Evolutionary conservation across 2,113 vertebrate species (phyloP).

Genomic region (Siniperca chuatsi): DNA sequence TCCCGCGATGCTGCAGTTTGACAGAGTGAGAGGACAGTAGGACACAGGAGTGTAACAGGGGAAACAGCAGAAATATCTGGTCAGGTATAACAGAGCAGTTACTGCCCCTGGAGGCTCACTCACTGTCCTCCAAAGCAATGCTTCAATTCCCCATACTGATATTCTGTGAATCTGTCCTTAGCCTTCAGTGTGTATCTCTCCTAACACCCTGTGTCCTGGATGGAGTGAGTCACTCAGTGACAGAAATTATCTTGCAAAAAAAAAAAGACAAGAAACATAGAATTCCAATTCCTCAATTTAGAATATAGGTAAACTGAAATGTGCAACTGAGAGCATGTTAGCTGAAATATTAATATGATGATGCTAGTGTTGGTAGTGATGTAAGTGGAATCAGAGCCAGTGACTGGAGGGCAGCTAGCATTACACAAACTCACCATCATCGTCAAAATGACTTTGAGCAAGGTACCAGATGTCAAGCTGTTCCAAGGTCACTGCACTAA

Average conservation of each 20-base stretch:
- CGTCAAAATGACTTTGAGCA: constrained; percentile 67
- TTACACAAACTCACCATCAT: constrained; percentile 36
- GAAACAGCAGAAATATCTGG: constrained; percentile 41
- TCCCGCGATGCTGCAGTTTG: constrained; percentile 34
- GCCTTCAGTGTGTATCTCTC: constrained; percentile 14
- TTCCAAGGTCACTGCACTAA: constrained; percentile 53
- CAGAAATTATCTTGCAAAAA: constrained; percentile 6
- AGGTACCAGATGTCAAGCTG: constrained; percentile 57
- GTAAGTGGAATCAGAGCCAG: constrained; percentile 21
- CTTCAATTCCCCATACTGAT: constrained; percentile 44
- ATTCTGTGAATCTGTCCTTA: constrained; percentile 34
- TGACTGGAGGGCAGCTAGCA: constrained; percentile 28
- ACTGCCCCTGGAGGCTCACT: constrained; percentile 39
- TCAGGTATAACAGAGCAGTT: constrained; percentile 35
- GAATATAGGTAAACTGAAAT: constrained; percentile 28
- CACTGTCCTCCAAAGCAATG: constrained; percentile 39
- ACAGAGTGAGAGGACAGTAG: constrained; percentile 52
- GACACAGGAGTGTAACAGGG: constrained; percentile 33
- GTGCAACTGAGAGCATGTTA: constrained; percentile 33
- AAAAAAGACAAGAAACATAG: constrained; percentile 32
- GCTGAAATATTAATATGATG: constrained; percentile 53
- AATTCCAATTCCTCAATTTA: constrained; percentile 43
- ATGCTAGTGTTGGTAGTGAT: neutral
- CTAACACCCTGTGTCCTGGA: neutral
- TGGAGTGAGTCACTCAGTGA: constrained; percentile 25